Base-by-base conservation (phyloP, 2,113 vertebrate genomes). In the Ranitomeya variabilis region DNA sequence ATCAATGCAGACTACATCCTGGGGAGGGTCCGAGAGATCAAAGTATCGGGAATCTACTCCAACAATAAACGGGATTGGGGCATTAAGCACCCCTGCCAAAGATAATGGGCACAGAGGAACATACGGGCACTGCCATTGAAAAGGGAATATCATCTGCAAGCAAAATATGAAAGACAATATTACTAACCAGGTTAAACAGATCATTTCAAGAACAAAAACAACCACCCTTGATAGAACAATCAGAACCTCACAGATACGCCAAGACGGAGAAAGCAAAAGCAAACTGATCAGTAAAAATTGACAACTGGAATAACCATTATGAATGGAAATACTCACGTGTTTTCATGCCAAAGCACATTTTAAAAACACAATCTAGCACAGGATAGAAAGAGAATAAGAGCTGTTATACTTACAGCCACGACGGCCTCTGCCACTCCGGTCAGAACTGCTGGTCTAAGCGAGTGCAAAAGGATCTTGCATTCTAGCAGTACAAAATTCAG, bases 51-150 rank as follows among this genome's bases (percentile, higher is more conserved):
- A 99, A 94, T 99, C 98, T 89, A 99, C 98, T 19, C 98, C 98
- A 90, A 99, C 97, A 91, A 99, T 98, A 90, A 99, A 99, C 0
- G 98, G 98, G 84, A 95, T 83, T 6, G 98, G 98, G 52, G 98
- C 98, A 80, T 97, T 99, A 84, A 99, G 97, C 90, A 99, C 97
- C 15, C 94, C 96, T 3, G 97, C 97, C 88, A 99, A 94, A 82
- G 97, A 98, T 3, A 99, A 96, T 57, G 98, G 98, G 90, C 98
- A 99, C 52, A 99, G 96, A 0, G 98, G 98, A 86, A 99, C 98
- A 92, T 99, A 99, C 0, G 98, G 98, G 92, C 98, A 99, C 86
- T 99, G 97, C 98, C 98, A 99, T 92, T 99, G 98, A 94, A 99
- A 99, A 69, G 98, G 98, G 92, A 99, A 99, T 92, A 99, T 97